Evolutionary conservation across 2,113 vertebrate species (phyloP).

Genomic region (Alethe castanea): DNA sequence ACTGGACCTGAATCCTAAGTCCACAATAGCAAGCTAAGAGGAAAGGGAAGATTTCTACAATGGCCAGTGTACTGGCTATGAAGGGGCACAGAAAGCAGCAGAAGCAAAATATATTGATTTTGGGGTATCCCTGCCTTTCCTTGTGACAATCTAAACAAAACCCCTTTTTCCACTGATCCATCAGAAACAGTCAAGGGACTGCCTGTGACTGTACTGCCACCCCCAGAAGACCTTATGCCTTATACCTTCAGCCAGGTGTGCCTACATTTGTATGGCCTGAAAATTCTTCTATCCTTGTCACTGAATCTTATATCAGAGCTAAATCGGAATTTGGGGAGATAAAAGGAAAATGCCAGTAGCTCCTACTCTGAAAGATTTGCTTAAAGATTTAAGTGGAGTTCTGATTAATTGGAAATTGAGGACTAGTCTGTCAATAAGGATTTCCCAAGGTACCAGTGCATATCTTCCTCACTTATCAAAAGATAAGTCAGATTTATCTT

Average conservation of each 20-base stretch:
- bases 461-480: background rate
- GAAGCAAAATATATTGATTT: background rate
- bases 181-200: background rate
- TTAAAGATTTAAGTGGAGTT: background rate
- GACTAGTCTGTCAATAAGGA: background rate
- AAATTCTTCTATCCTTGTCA: background rate
- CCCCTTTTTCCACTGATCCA: background rate
- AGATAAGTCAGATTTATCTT: background rate
- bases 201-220: background rate
- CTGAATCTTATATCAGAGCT: background rate
- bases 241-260: background rate
- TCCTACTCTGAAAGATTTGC: background rate
- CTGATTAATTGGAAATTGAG: background rate
- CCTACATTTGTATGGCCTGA: background rate
- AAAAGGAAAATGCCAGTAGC: background rate
- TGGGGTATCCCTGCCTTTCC: background rate
- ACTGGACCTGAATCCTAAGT: background rate
- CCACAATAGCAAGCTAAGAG: background rate
- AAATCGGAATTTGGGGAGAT: background rate
- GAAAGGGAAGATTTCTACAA: background rate
- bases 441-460: background rate
- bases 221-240: background rate
- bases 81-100: background rate
- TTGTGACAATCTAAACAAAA: background rate
- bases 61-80: fast-evolving